Base-by-base conservation (phyloP, 1,140 invertebrate species). In the Popillia japonica region DNA sequence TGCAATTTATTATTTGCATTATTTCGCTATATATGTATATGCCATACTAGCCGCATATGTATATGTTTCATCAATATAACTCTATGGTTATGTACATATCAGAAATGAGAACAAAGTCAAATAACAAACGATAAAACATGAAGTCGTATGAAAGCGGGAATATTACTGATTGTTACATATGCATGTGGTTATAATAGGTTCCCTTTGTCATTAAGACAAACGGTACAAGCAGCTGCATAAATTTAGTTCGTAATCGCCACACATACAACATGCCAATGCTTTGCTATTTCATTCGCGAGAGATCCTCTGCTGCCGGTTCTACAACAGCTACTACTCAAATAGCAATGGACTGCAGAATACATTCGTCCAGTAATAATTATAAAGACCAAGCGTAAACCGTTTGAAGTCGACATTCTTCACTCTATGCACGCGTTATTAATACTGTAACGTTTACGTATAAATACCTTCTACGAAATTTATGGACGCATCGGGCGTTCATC, bases 321-420 rank as follows among this genome's bases (percentile, higher is more conserved):
- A 34, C 61, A 68, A 14, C 61, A 23, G 61, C 61, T 14, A 68
- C 22, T 6, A 22, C 22, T 22, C 9, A 22, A 64, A 64, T 64
- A 64, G 59, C 59, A 64, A 14, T 8, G 10, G 1, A 48, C 44
- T 48, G 10, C 10, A 14, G n/a, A 9, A 6, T 34, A 34, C 61
- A 27, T 68, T 14, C 61, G 8, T 68, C 22, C 61, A 27, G 22
- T 22, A 23, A 68, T 68, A 68, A 68, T 68, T 68, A 68, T 68
- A 68, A 34, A 68, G 61, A 68, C 20, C 61, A 68, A 34, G 61
- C 61, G 22, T 68, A 68, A 68, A 68, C 61, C 61, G 61, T 68
- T 68, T 68, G 61, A 27, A 27, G 61, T 34, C 0, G 14, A 68
- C 22, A 68, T 68, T 68, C 61, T 68, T 68, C 61, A 68, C 11